phyloP scores from a whole-genome alignment of 2,888 invertebrate genomes.

The Melangyna quadrimaculata region DNA sequence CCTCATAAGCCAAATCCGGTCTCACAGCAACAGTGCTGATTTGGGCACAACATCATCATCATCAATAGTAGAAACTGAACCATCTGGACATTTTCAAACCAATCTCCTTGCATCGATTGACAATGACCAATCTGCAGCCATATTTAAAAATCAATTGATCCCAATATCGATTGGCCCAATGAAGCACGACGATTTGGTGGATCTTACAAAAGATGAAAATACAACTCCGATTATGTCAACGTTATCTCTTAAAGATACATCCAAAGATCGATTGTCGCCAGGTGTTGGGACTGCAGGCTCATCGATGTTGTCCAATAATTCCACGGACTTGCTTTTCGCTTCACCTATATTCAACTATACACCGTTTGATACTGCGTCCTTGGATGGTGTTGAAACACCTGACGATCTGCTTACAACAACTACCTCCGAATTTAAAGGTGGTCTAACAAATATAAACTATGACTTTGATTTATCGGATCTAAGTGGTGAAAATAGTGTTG shows the following conservation, averaged over 20 bases:
- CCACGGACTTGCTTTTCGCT: conserved; percentile 83
- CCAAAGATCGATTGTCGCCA: conserved; percentile 76
- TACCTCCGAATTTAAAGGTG: conserved; percentile 83
- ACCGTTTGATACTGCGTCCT: conserved; percentile 83
- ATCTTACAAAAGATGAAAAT: conserved; percentile 25
- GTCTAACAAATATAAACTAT: conserved; percentile 87
- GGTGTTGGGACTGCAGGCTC: conserved; percentile 62
- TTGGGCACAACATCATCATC: conserved; percentile 42
- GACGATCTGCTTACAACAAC: conserved; percentile 81
- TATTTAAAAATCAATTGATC: conserved; percentile 49
- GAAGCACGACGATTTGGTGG: conserved; percentile 14
- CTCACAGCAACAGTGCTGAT: conserved; percentile 70
- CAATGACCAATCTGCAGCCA: conserved; percentile 28
- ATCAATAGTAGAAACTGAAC: conserved; percentile 29
- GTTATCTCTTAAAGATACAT: conserved; percentile 75
- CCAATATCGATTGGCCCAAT: conserved; percentile 43
- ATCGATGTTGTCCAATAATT: conserved; percentile 71
- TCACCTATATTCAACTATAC: conserved; percentile 83
- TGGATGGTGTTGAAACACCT: conserved; percentile 83
- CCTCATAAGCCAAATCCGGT: conserved; percentile 79
- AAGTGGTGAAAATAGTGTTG: conserved; percentile 87
- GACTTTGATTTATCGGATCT: conserved; percentile 89
- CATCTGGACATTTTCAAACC: conserved; percentile 77
- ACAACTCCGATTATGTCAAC: conserved; percentile 63
- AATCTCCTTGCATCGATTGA: conserved; percentile 76